Evolutionary conservation across 2,113 vertebrate species (phyloP).

Genomic region (Apus apus): DNA sequence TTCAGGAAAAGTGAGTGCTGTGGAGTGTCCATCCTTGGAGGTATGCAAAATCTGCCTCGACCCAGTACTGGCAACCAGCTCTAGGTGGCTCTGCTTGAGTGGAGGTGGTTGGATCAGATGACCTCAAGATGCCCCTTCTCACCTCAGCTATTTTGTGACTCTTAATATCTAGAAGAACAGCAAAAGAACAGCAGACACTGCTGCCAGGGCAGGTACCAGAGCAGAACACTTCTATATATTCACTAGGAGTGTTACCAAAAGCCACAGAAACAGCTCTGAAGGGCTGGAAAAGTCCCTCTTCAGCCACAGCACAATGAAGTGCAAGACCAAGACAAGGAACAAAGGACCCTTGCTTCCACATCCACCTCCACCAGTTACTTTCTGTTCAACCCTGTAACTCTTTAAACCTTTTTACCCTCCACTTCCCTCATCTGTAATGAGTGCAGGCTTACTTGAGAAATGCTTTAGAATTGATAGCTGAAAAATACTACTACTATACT

Average conservation of each 20-base stretch:
- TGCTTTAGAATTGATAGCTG: neutral
- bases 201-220: neutral
- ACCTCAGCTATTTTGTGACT: neutral
- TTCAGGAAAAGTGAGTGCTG: neutral
- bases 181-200: neutral
- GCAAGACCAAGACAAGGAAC: neutral
- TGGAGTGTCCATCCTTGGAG: neutral
- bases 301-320: neutral
- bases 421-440: neutral
- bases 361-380: neutral
- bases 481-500: neutral
- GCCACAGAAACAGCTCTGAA: neutral
- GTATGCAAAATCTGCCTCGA: neutral
- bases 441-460: neutral
- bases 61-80: neutral
- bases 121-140: neutral
- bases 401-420: neutral
- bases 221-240: neutral
- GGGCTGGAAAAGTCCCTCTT: neutral
- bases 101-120: neutral
- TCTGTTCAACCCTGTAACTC: neutral
- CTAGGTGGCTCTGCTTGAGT: neutral
- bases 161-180: neutral
- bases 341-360: neutral
- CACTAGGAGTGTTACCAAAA: neutral